Evolutionary conservation across 1,140 invertebrate genomes (phyloP), one percentile per base, ranked within the genome.

Genomic region (Saccostrea cuccullata): DNA sequence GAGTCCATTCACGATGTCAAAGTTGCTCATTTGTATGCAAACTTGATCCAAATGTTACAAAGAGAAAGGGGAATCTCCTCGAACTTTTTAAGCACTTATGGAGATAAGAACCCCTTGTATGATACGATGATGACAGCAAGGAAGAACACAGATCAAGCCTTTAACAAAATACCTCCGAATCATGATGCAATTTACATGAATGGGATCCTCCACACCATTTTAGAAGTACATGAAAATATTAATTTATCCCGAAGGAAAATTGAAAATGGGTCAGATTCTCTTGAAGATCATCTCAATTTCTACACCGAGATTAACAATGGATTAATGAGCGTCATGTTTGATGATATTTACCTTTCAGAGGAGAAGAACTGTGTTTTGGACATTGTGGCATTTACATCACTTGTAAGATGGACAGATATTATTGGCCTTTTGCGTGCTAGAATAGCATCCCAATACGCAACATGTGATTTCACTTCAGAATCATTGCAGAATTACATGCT

Each of bases 21-120:
- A 11, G 6, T 17, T 15, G 55, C 40, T 40, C 13, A 83, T 36
- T 20, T 23, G 15, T 26, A 58, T 20, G 67, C 70, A 23, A 56
- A 84, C 2, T 40, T 86, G 15, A 86, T 85, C 4, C 47, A 82
- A 40, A 55, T 84, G 23, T 12, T 88, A 23, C 87, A 88, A 23
- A 5, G 87, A 82, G 87, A 88, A 58, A 47, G 87, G 4, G 87
- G 87, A 3, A 30, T 77, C 23, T 88, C 87, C 20, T 60, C 84
- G 17, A 64, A 40, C 1, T 87, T 20, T 56, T 26, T 88, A 13
- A 58, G 70, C 17, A n/a, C 67, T 26, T 30, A 11, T n/a, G 55
- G 70, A 3, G 12, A 64, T 26, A 67, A 9, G 4, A 11, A 55
- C 8, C 1, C 8, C 15, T 13, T 55, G 11, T 82, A 1, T 17